These are phyloP conservation scores for Drosophila setifemur DNA, from an alignment of 1,140 invertebrate genomes.

Conservation along the genomic window DNA sequence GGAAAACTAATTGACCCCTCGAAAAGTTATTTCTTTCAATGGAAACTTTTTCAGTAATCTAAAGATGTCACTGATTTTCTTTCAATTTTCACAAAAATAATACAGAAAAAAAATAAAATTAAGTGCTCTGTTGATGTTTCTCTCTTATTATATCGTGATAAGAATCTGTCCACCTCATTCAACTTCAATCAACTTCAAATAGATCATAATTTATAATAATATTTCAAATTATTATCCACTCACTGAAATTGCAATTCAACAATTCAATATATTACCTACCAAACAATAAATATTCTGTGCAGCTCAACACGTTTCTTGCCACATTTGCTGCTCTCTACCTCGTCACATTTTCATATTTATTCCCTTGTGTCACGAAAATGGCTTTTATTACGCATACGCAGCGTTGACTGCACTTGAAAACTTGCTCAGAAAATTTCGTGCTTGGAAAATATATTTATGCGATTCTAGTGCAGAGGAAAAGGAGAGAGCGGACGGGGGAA, in stretches of 20 bases:
- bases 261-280: constrained; percentile 1
- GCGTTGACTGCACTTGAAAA: constrained; percentile 57
- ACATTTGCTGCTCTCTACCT: constrained; percentile 4
- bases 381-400: constrained; percentile 58
- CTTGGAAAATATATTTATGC: constrained; percentile 46
- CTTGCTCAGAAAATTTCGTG: constrained; percentile 15
- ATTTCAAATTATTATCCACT: not conserved
- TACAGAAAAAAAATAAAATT: not conserved
- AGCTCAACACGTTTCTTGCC: constrained; percentile 26
- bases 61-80: constrained; percentile 49
- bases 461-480: constrained; percentile 20
- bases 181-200: no score
- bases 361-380: constrained; percentile 8
- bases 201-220: not conserved
- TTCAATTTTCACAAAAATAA: constrained; percentile 27
- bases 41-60: constrained; percentile 11
- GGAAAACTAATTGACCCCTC: no score
- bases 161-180: no score
- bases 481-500: not conserved
- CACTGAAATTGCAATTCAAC: not conserved
- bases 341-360: not conserved
- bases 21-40: constrained; percentile 1
- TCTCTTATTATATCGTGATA: no score
- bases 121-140: no score
- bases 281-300: not conserved